Evolutionary conservation across 1,140 invertebrate species (phyloP).

Genomic region (Camponotus vicinus): DNA sequence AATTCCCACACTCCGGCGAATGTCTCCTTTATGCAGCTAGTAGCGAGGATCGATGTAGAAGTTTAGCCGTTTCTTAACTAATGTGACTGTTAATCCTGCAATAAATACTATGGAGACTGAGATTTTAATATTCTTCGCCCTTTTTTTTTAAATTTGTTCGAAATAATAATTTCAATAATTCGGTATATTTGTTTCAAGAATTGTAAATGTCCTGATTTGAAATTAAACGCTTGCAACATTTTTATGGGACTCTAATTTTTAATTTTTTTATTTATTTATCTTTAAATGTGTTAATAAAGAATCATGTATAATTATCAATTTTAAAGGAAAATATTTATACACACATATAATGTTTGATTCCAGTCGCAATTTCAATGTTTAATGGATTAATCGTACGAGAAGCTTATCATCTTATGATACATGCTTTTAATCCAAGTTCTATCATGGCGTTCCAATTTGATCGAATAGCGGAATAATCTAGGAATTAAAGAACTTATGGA

Average conservation of each 20-base stretch:
- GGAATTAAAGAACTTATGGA: constrained; percentile 26
- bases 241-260: neutral
- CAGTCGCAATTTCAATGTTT: neutral
- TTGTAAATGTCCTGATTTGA: neutral
- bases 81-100: neutral
- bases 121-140: neutral
- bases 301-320: neutral
- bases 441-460: neutral
- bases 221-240: neutral
- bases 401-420: neutral
- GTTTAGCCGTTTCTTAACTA: constrained; percentile 1
- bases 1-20: constrained; percentile 34
- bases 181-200: neutral
- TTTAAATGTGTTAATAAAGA: neutral
- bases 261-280: neutral
- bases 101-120: neutral
- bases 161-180: neutral
- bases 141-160: neutral
- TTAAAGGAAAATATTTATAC: neutral
- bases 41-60: neutral
- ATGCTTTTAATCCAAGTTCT: constrained; percentile 8
- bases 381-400: neutral
- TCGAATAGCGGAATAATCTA: neutral
- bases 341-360: neutral
- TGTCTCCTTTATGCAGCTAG: constrained; percentile 21